A percentile compares a stretch with the other conserved stretches of the same genome.
Conservation (phyloP, 64 coral and sea anemone genomes). For the Stylophora pistillata region DNA sequence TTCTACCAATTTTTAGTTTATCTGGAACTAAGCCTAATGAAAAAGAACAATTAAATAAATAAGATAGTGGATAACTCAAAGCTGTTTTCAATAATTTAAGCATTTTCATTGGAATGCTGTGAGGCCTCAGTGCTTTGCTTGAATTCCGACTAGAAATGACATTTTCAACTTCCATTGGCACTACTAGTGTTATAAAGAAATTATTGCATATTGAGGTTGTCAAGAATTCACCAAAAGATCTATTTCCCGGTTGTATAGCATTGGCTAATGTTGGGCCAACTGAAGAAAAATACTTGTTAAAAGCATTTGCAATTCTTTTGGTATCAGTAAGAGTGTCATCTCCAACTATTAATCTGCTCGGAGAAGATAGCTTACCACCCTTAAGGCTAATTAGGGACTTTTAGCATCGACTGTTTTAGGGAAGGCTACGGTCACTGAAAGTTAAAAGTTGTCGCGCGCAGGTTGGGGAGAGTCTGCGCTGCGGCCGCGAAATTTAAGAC, state of each 20-base stretch:
- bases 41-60: conserved; percentile 31
- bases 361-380: neutral
- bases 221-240: neutral
- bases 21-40: conserved; percentile 7
- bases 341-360: neutral
- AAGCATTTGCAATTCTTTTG: neutral
- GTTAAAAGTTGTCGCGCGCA: conserved; percentile 6
- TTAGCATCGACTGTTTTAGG: conserved; percentile 10
- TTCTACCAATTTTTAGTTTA: too few relatives aligned
- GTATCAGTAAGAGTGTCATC: neutral
- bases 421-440: conserved; percentile 15
- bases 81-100: neutral
- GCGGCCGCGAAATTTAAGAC: conserved; percentile 14
- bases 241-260: neutral
- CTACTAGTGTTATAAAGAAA: neutral
- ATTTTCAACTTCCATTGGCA: neutral
- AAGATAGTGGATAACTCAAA: conserved; percentile 7
- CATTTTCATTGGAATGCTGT: neutral
- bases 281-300: conserved; percentile 10
- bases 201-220: neutral
- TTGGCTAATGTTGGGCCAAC: neutral
- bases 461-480: conserved; percentile 22
- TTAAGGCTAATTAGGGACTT: conserved; percentile 15
- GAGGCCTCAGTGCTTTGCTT: neutral
- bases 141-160: neutral